phyloP scores from a whole-genome alignment of 1,140 invertebrate genomes.

The Propsilocerus akamusi region DNA sequence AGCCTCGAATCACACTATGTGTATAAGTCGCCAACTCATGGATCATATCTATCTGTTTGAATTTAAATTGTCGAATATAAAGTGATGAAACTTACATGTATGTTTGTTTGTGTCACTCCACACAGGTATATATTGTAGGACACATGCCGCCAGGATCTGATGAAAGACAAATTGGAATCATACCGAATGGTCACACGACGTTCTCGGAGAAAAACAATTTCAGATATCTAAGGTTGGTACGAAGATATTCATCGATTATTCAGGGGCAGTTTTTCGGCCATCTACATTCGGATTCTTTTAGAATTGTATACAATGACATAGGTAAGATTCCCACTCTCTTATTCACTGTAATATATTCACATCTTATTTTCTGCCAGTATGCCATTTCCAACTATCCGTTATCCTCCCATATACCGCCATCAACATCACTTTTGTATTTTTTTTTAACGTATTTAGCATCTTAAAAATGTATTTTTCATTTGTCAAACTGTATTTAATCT shows the following conservation, averaged over 20 bases:
- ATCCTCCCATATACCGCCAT: too few species aligned
- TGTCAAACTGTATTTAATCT: too few species aligned
- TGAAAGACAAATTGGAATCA: slow-evolving; percentile 46
- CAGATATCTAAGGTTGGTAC: slow-evolving; percentile 50
- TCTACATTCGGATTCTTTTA: slow-evolving; percentile 76
- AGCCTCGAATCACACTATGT: too few species aligned
- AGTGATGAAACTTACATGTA: too few species aligned
- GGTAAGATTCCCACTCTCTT: slow-evolving; percentile 26
- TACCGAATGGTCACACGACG: slow-evolving; percentile 30
- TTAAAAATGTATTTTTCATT: too few species aligned
- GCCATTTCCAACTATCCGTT: not conserved
- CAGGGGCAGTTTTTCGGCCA: slow-evolving; percentile 86
- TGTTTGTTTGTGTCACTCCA: too few species aligned
- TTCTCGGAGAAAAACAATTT: slow-evolving; percentile 46
- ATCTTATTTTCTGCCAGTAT: not conserved
- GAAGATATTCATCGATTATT: slow-evolving; percentile 56
- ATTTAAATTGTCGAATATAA: too few species aligned
- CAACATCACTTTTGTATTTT: too few species aligned
- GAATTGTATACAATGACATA: slow-evolving; percentile 59
- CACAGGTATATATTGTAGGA: slow-evolving; percentile 75
- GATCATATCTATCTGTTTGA: not conserved
- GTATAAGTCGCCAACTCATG: too few species aligned
- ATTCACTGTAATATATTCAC: not conserved
- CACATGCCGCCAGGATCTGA: slow-evolving; percentile 77
- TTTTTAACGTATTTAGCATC: too few species aligned